phyloP scores from a whole-genome alignment of 64 coral and sea anemone species.

The Pachyseris speciosa region DNA sequence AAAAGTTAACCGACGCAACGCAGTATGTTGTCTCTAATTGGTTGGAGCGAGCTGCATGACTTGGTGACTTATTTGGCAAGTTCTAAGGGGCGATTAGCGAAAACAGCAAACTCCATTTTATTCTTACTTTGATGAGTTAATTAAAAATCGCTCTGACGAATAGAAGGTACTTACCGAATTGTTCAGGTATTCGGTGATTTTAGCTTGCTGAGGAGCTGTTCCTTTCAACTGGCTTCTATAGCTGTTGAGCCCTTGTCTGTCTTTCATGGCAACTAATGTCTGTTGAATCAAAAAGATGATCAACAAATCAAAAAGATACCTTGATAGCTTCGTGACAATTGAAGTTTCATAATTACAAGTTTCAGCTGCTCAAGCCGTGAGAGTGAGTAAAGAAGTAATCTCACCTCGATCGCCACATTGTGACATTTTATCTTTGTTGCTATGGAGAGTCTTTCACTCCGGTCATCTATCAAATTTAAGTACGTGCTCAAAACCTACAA shows the following conservation, averaged over 20 bases:
- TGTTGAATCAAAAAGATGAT: not conserved
- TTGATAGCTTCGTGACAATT: too few species aligned
- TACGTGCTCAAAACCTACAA: conserved; percentile 49
- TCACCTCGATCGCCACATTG: conserved; percentile 65
- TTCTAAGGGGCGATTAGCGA: too few species aligned
- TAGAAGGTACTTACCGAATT: conserved; percentile 64
- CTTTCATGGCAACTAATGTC: conserved; percentile 67
- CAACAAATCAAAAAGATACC: not conserved
- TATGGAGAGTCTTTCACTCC: conserved; percentile 19
- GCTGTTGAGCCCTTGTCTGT: conserved; percentile 39
- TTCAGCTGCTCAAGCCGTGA: not conserved
- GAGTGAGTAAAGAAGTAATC: not conserved
- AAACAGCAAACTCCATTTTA: too few species aligned
- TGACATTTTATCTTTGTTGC: conserved; percentile 62
- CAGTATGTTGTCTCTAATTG: too few species aligned
- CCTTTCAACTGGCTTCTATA: conserved; percentile 41
- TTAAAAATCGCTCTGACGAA: not conserved
- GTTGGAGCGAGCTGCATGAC: too few species aligned
- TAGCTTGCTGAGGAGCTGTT: conserved; percentile 37
- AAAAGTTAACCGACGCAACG: too few species aligned
- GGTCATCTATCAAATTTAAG: conserved; percentile 46
- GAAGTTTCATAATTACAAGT: too few species aligned
- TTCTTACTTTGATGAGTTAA: not conserved
- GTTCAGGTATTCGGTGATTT: conserved; percentile 44
- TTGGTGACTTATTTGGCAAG: too few species aligned